Evolutionary conservation across 2,797 vertebrate genomes (phyloP), one percentile per base, ranked within the genome.

Genomic region (Propithecus deckenii): DNA sequence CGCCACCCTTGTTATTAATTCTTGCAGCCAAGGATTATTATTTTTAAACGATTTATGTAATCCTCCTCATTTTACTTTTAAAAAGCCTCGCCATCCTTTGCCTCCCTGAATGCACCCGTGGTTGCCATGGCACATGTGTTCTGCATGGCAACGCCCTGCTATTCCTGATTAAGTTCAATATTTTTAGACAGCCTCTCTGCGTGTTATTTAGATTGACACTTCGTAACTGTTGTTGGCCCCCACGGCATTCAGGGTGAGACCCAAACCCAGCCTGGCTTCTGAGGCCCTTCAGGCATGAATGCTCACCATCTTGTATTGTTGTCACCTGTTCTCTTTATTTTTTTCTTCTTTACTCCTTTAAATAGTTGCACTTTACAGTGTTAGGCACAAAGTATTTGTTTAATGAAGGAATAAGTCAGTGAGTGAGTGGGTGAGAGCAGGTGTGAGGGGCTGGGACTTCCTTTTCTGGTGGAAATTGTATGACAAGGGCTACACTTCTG

Each of bases 401-500:
- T 46, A 18, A 25, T 7, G 55, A 52, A 28, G 6, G 28, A 2
- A 1, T 28, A 4, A 35, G n/a, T 22, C 18, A 38, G 75, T 35
- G 76, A 7, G 15, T 3, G 20, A 25, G 6, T 20, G 65, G 15
- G 20, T 59, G 41, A 52, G 32, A 10, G 32, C 32, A 1, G 0
- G 74, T 5, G 25, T 2, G 23, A 30, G 2, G 2, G 38, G 18
- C 46, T 32, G 74, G 38, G 10, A 61, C 55, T 5, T 46, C 52
- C 20, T 80, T 87, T 72, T 14, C 69, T 11, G 12, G 5, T 15
- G 74, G 55, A 55, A 38, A 57, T 38, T 46, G n/a, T 17, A 7
- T 13, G 3, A 1, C 0, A 1, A 63, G 32, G 10, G 2, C 65
- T 61, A 4, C 9, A 25, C 23, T 43, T 48, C 38, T 52, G 43